Conservation (phyloP, 2,888 invertebrate species). For the Octodonta nipae region DNA sequence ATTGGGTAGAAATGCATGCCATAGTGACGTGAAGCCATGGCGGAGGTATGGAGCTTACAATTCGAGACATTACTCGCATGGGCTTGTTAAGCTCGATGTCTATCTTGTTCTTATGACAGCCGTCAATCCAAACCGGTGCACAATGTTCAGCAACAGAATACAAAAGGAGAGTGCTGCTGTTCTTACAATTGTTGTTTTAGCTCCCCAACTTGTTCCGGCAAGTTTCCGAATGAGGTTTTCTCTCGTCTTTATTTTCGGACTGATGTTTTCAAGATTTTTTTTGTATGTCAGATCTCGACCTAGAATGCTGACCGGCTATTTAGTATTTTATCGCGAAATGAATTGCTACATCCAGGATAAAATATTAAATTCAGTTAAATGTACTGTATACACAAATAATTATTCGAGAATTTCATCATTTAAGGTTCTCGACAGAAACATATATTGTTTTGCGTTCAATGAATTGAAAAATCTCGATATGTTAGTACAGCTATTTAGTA, state of each 20-base stretch:
- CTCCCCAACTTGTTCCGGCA: neutral
- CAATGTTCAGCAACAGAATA: conserved; percentile 1
- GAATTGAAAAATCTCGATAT: too few relatives aligned
- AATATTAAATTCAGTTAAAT: too few relatives aligned
- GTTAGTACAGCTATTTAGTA: neutral
- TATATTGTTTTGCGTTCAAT: too few relatives aligned
- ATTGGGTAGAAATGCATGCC: neutral
- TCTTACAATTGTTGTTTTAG: neutral
- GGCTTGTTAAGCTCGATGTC: too few relatives aligned
- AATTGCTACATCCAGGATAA: too few relatives aligned
- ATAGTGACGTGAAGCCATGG: conserved; percentile 1
- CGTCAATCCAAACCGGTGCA: neutral
- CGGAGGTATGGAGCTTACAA: neutral
- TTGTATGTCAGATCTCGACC: conserved; percentile 2
- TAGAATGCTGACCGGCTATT: too few relatives aligned
- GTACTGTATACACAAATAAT: too few relatives aligned
- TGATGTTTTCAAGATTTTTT: neutral
- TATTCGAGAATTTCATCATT: too few relatives aligned
- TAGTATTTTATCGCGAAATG: too few relatives aligned
- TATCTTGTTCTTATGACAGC: conserved; percentile 1
- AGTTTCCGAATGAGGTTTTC: conserved; percentile 1
- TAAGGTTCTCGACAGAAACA: too few relatives aligned
- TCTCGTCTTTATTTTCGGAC: neutral
- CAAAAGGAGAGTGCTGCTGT: neutral
- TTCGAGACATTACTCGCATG: too few relatives aligned